A percentile compares a stretch with the other conserved stretches of the same genome.
Conservation (phyloP, 2,797 vertebrate genomes). For the Trachops cirrhosus region DNA sequence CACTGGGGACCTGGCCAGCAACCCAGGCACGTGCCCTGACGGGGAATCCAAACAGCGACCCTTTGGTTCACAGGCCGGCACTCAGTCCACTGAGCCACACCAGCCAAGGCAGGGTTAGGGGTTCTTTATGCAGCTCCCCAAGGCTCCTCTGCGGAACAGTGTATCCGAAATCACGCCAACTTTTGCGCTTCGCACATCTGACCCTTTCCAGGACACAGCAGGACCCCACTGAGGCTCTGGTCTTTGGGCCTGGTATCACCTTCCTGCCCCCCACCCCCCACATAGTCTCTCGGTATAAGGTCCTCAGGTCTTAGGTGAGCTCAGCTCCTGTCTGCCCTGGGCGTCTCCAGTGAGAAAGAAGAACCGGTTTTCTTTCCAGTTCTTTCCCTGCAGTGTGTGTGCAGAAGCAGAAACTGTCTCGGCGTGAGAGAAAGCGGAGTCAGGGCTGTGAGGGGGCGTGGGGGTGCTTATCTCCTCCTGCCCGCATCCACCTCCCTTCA, state of each 20-base stretch:
- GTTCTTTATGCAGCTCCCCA: not conserved
- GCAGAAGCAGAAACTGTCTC: not conserved
- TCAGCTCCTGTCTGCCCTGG: not conserved
- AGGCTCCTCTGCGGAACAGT: not conserved
- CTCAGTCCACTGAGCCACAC: no score
- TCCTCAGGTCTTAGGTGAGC: not conserved
- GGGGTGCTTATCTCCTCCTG: not conserved
- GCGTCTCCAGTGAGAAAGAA: not conserved
- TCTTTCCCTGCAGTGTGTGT: not conserved
- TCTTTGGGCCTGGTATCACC: not conserved
- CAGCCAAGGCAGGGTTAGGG: no score
- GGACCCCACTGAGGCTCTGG: not conserved
- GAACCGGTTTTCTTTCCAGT: not conserved
- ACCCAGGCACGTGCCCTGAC: no score
- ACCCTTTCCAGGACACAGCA: not conserved
- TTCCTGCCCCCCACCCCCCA: accelerated
- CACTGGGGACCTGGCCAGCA: no score
- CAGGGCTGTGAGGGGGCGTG: accelerated
- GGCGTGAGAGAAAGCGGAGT: not conserved
- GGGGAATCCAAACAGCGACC: no score
- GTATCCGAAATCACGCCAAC: accelerated
- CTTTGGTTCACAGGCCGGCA: no score
- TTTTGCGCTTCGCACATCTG: not conserved
- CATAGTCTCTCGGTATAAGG: not conserved
- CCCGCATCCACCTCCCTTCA: no score